Evolutionary conservation across 35 echinoderm and acorn worm species (phyloP).

Genomic region (Heliocidaris erythrogramma): DNA sequence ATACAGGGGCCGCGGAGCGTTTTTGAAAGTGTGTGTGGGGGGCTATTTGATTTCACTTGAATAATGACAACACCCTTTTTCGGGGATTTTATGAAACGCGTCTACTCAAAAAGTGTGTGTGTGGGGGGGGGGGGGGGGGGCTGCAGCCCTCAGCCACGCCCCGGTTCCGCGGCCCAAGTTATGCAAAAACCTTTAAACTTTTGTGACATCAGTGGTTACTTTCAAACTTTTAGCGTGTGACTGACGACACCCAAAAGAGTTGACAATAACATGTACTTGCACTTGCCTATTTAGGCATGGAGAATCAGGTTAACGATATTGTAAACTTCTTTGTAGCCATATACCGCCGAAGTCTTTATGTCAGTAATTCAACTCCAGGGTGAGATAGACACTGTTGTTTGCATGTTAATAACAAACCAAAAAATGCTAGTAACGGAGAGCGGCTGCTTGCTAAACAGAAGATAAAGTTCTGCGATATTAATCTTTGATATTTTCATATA

Average conservation of each 20-base stretch:
- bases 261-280: background rate
- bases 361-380: background rate
- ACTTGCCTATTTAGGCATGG: background rate
- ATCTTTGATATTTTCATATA: constrained; percentile 1
- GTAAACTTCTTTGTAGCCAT: background rate
- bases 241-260: background rate
- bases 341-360: background rate
- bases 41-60: too few species aligned
- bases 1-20: too few species aligned
- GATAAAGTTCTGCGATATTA: constrained; percentile 10
- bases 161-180: too few species aligned
- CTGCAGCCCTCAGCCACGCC: too few species aligned
- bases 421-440: background rate
- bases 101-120: too few species aligned
- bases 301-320: background rate
- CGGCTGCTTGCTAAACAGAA: background rate
- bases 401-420: background rate
- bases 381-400: background rate
- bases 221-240: background rate
- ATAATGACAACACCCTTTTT: too few species aligned
- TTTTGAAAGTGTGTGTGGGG: too few species aligned
- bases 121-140: too few species aligned
- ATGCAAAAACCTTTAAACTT: background rate
- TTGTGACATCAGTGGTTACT: background rate
- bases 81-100: too few species aligned